These are phyloP conservation scores for Sarcophaga peregrina DNA, from an alignment of 1,140 invertebrate species.

Conservation along the genomic window DNA sequence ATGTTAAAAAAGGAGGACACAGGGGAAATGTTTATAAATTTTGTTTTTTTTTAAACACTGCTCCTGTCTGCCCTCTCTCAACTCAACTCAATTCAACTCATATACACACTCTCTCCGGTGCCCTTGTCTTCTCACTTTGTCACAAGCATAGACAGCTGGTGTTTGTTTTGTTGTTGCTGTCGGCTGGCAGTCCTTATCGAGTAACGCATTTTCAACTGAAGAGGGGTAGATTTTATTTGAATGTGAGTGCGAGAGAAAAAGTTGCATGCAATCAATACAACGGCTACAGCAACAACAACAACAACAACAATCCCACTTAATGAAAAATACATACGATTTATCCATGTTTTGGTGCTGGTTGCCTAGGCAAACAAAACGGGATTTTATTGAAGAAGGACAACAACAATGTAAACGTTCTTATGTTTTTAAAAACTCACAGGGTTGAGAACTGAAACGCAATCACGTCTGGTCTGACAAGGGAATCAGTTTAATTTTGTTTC, in stretches of 20 bases:
- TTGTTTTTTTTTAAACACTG: not conserved
- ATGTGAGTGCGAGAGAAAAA: not conserved
- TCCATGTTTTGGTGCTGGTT: not conserved
- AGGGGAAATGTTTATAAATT: not conserved
- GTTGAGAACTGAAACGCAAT: conserved; percentile 30
- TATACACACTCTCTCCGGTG: not conserved
- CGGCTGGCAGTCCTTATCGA: too few relatives aligned
- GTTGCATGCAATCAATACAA: too few relatives aligned
- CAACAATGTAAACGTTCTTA: not conserved
- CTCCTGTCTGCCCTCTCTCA: too few relatives aligned
- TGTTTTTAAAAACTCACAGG: not conserved
- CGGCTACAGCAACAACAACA: too few relatives aligned
- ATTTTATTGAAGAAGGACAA: not conserved
- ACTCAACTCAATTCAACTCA: not conserved
- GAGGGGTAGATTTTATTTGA: not conserved
- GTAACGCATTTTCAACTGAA: too few relatives aligned
- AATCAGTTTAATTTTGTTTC: conserved; percentile 32
- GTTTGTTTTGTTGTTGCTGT: not conserved
- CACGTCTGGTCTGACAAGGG: conserved; percentile 35
- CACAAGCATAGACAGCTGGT: not conserved
- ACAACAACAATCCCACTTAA: not conserved
- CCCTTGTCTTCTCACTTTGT: not conserved
- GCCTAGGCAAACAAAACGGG: conserved; percentile 1
- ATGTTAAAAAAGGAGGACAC: not conserved
- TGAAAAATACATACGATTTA: not conserved